phyloP scores from a whole-genome alignment of 2,888 invertebrate genomes.

The Eupithecia dodoneata region DNA sequence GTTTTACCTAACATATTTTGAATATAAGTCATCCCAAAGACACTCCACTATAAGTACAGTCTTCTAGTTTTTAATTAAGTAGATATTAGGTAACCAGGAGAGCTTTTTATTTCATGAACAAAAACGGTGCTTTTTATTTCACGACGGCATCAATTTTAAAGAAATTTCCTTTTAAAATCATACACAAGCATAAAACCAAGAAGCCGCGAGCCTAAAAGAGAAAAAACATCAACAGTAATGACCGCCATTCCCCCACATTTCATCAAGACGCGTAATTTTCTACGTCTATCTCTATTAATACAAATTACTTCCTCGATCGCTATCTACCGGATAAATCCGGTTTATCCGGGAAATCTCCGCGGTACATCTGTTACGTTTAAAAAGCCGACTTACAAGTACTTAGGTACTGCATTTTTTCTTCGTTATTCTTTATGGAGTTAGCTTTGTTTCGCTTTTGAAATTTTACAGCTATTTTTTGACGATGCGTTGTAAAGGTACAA shows the following conservation, averaged over 20 bases:
- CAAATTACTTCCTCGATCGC: conserved; percentile 42
- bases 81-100: background rate
- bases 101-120: background rate
- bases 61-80: background rate
- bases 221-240: conserved; percentile 29
- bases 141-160: background rate
- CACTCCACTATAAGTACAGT: background rate
- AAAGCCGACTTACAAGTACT: conserved; percentile 20
- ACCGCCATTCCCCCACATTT: conserved; percentile 31
- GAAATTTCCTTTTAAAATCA: background rate
- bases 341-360: conserved; percentile 26
- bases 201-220: conserved; percentile 3
- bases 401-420: conserved; percentile 11
- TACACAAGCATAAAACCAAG: conserved; percentile 1
- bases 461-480: background rate
- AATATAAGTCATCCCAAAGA: background rate
- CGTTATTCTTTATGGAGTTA: background rate
- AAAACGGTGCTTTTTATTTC: background rate
- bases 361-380: conserved; percentile 31
- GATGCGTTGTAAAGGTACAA: background rate
- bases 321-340: conserved; percentile 39
- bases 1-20: background rate
- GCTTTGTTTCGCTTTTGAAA: background rate
- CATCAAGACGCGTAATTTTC: conserved; percentile 33
- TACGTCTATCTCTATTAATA: conserved; percentile 42